Evolutionary conservation across 2,888 invertebrate genomes (phyloP), one percentile per base, ranked within the genome.

Genomic region (Drosophila eohydei): DNA sequence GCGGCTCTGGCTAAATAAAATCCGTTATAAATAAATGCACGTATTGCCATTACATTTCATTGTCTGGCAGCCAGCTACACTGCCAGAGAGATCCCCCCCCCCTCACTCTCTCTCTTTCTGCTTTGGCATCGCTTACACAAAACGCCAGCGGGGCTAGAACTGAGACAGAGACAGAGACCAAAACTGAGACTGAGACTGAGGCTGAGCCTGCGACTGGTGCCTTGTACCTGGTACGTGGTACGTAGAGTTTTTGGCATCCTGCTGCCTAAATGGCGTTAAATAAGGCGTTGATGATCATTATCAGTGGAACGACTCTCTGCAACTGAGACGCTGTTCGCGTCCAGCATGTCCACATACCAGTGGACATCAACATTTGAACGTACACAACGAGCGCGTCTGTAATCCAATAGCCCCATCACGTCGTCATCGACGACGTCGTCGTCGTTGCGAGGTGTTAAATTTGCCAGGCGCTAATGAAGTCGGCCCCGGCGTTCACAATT

Each of bases 211-310:
- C 11, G 11, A 6, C 32, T 16, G 30, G 48, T n/a, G 2, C 6
- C 32, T 54, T 11, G 38, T 40, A 26, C 14, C 32, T 55, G 54
- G 36, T 36, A 43, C 36, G 12, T 52, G 40, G 34, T n/a, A 48
- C 41, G 46, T 46, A 40, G 44, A 48, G 60, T 48, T 76, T 74
- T 61, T 44, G 65, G 78, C 71, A 79, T 74, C 71, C 79, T 76
- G 88, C 58, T 78, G 81, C 81, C 76, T 83, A 88, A 84, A 84
- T 88, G 84, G 88, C 88, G 86, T 84, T 84, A 85, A 84, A 84
- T 88, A 85, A 82, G 86, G 88, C 86, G 77, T 68, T 75, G 75
- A 88, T 88, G 88, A 84, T 86, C 86, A 82, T 88, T 80, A 84
- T 85, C 88, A 61, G 62, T 63, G 77, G 66, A 70, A 70, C 67